phyloP scores from a whole-genome alignment of 2,888 invertebrate species.

The Eupeodes luniger region DNA sequence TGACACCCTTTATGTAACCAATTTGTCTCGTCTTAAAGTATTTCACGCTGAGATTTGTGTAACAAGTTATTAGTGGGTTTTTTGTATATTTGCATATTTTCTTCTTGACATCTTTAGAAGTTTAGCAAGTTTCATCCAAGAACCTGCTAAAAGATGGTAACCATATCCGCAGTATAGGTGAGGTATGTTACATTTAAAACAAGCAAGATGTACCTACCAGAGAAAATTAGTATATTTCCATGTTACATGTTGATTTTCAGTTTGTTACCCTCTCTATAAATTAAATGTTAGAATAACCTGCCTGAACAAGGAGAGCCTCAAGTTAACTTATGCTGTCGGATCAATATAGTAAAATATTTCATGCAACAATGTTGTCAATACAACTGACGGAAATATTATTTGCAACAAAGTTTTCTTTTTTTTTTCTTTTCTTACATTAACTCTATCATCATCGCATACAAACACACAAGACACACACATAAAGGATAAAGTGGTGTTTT shows the following conservation, averaged over 20 bases:
- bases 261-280: not conserved
- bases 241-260: not conserved
- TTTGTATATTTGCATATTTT: too few species aligned
- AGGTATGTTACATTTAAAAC: conserved; percentile 10
- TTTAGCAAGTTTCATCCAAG: too few species aligned
- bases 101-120: too few species aligned
- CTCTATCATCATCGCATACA: too few species aligned
- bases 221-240: conserved; percentile 24
- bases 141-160: not conserved
- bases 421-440: not conserved
- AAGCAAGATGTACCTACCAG: not conserved
- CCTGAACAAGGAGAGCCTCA: conserved; percentile 6
- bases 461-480: not conserved
- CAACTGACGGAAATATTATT: conserved; percentile 6
- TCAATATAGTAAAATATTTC: not conserved
- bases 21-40: too few species aligned
- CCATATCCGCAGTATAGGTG: not conserved
- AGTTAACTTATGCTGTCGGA: not conserved
- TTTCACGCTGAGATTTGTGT: too few species aligned
- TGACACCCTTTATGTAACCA: too few species aligned
- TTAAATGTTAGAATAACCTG: conserved; percentile 20
- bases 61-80: too few species aligned
- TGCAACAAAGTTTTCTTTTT: conserved; percentile 6
- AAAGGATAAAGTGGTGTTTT: not conserved
- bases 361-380: conserved; percentile 30